Base-by-base conservation (phyloP, 2,797 vertebrate genomes). In the Myotis planiceps region DNA sequence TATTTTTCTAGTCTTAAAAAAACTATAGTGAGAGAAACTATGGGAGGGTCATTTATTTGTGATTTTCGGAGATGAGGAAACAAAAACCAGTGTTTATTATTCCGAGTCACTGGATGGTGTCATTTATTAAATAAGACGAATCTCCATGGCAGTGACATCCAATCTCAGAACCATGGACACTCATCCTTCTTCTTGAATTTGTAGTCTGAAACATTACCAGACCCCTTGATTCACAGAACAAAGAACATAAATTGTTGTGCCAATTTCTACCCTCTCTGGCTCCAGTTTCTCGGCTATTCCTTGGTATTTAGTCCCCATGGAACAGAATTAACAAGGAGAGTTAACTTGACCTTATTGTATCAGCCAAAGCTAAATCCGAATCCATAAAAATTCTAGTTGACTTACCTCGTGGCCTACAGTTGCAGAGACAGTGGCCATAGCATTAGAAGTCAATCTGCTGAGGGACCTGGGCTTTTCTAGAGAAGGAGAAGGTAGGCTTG, bases 1-100 rank as follows among this genome's bases (percentile, higher is more conserved):
- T 82, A 3, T 42, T 89, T 94, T 92, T 68, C 9, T 85, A 15
- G 55, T 60, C n/a, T 45, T 88, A 58, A 94, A 82, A 94, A 82
- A 63, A 69, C 34, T 66, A 0, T 63, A 60, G 63, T 85, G 60
- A 89, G 47, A 53, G 3, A 42, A 55, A 42, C 32, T 16, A 18
- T 27, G 42, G 12, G 12, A 84, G 3, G 58, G 47, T 42, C 58
- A 32, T 90, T 93, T 45, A 65, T 42, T 92, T 65, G 45, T 0
- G 8, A 37, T 71, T 95, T 95, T 16, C 9, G 29, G 25, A 75
- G 25, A 58, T 60, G 51, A 95, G 45, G 66, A 94, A 71, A 65
- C 9, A 88, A 74, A 95, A 79, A 51, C 16, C 75, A 63, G 32
- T 72, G 45, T 87, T 82, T 51, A 34, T 85, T 69, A 79, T 63